Conservation (phyloP, 2,113 vertebrate species). For the Euleptes europaea region DNA sequence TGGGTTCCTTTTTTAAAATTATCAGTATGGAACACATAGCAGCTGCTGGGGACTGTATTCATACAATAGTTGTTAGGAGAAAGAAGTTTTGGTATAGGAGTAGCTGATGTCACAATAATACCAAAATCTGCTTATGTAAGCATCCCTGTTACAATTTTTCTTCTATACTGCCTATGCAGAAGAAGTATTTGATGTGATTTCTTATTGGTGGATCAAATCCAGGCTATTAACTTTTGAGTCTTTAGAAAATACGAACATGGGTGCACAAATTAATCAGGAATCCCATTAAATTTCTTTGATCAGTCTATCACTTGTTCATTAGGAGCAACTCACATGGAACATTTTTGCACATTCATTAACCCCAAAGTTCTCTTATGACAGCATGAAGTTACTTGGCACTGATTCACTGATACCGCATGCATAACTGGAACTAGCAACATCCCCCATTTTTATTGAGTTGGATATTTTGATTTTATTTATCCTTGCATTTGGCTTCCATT, state of each 20-base stretch:
- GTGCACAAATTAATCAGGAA: neutral
- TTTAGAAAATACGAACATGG: neutral
- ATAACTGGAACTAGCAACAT: neutral
- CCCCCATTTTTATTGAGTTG: neutral
- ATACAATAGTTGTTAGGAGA: neutral
- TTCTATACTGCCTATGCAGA: neutral
- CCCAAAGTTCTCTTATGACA: neutral
- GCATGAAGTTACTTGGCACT: neutral
- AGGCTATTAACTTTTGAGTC: neutral
- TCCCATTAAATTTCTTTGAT: neutral
- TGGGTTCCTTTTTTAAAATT: too few species aligned
- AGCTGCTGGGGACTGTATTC: neutral
- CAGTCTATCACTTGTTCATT: neutral
- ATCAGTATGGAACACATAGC: too few species aligned
- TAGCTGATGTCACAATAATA: neutral
- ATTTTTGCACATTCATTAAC: neutral
- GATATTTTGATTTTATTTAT: neutral
- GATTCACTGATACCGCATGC: neutral
- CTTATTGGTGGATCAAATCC: neutral
- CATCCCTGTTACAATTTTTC: neutral
- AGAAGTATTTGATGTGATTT: neutral
- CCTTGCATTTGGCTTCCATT: neutral
- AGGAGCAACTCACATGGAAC: neutral
- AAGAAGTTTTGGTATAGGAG: neutral
- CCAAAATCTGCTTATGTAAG: neutral